phyloP scores from a whole-genome alignment of 1,140 invertebrate genomes.

The Odontomachus brunneus region DNA sequence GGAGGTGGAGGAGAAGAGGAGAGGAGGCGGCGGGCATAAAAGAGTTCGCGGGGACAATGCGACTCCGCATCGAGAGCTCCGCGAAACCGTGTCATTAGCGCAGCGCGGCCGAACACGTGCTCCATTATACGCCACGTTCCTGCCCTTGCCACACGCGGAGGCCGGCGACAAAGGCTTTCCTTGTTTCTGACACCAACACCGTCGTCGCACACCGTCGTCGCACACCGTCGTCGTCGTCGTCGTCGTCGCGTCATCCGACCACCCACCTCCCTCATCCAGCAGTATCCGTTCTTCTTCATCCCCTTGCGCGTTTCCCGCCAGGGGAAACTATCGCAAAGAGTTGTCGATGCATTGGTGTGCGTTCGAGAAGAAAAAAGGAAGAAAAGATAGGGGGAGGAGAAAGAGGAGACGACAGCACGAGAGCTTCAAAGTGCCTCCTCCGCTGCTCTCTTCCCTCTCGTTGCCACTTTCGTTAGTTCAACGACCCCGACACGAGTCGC shows the following conservation, averaged over 20 bases:
- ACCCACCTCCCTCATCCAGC: not conserved
- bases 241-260: not conserved
- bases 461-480: conserved; percentile 38
- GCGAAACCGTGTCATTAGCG: conserved; percentile 73
- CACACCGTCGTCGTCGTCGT: not conserved
- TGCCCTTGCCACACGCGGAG: conserved; percentile 30
- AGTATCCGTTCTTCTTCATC: not conserved
- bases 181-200: conserved; percentile 65
- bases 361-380: not conserved
- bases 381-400: not conserved
- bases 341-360: conserved; percentile 44
- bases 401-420: not conserved
- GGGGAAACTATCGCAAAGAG: conserved; percentile 23
- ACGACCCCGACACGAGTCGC: conserved; percentile 44
- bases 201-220: too few species aligned
- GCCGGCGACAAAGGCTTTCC: conserved; percentile 68
- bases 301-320: not conserved
- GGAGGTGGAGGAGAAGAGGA: not conserved
- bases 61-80: conserved; percentile 41
- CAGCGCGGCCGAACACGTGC: conserved; percentile 68
- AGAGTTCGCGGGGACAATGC: conserved; percentile 64
- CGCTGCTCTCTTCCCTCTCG: not conserved
- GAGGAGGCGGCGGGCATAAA: not conserved
- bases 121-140: conserved; percentile 67
- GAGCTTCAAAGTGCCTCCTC: not conserved